These are phyloP conservation scores for Vulpes vulpes DNA, from an alignment of 2,113 vertebrate genomes.

Conservation along the genomic window DNA sequence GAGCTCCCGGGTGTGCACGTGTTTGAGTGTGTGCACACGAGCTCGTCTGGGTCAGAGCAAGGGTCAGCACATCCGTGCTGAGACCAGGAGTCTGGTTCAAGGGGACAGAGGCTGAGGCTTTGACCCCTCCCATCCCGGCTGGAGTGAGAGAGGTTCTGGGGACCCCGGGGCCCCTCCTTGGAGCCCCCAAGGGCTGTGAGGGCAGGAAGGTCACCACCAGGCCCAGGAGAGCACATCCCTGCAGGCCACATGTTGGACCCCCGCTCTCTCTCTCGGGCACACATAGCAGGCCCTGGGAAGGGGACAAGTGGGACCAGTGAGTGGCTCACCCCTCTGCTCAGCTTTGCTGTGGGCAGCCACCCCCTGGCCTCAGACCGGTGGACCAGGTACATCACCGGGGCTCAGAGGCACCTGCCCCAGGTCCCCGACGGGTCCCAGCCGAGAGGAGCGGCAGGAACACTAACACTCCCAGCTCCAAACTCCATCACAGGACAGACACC, in stretches of 20 bases:
- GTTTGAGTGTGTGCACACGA: fast-evolving
- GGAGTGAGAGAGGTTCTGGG: not conserved
- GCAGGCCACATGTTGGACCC: not conserved
- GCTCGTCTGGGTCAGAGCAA: not conserved
- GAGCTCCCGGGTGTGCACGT: not conserved
- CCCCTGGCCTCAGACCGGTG: not conserved
- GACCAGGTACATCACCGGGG: not conserved
- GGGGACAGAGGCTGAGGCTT: not conserved
- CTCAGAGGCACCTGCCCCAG: not conserved
- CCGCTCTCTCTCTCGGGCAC: not conserved
- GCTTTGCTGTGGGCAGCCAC: not conserved
- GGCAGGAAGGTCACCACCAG: not conserved
- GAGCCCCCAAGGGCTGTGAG: not conserved
- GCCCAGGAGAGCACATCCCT: not conserved
- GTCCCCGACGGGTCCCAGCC: not conserved
- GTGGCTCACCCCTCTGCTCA: not conserved
- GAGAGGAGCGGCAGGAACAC: not conserved
- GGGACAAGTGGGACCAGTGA: not conserved
- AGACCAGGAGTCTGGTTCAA: not conserved
- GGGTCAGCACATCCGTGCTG: not conserved
- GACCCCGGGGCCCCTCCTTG: not conserved
- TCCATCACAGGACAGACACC: not conserved
- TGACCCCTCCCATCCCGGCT: not conserved
- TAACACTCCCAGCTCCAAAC: not conserved
- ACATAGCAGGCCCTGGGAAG: not conserved